phyloP scores from a whole-genome alignment of 2,113 vertebrate genomes.

The Lota lota region DNA sequence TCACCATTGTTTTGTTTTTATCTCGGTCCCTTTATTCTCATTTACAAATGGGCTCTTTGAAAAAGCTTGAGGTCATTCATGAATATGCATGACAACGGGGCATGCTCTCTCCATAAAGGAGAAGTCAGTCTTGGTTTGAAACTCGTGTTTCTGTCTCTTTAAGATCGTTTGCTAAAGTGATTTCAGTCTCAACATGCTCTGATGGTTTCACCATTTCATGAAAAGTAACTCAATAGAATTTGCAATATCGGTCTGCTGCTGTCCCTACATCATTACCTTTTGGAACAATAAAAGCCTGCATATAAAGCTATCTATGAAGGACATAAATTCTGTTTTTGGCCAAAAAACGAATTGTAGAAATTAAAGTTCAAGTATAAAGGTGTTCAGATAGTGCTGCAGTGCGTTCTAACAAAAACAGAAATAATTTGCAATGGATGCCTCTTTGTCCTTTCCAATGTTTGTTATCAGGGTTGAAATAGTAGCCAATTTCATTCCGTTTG shows the following conservation, averaged over 20 bases:
- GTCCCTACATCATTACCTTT: neutral
- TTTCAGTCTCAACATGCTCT: neutral
- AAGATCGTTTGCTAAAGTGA: slow-evolving; percentile 10
- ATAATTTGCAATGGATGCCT: slow-evolving; percentile 1
- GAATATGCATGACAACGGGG: slow-evolving; percentile 55
- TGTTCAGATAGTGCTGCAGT: neutral
- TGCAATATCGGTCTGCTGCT: neutral
- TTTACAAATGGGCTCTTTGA: slow-evolving; percentile 30
- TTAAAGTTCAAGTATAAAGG: too few species aligned
- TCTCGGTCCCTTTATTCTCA: slow-evolving; percentile 23
- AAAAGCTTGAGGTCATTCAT: slow-evolving; percentile 57
- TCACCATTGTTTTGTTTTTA: slow-evolving; percentile 49
- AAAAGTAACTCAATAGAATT: neutral
- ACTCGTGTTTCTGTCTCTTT: neutral
- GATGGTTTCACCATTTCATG: neutral
- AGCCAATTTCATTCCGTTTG: slow-evolving; percentile 45
- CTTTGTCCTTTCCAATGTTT: slow-evolving; percentile 42
- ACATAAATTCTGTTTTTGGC: too few species aligned
- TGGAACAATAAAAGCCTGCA: too few species aligned
- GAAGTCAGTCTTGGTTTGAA: slow-evolving; percentile 36
- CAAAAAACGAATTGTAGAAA: too few species aligned
- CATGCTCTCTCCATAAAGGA: slow-evolving; percentile 26
- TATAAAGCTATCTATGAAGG: too few species aligned
- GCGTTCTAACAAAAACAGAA: neutral
- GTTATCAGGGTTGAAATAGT: slow-evolving; percentile 53